phyloP scores from a whole-genome alignment of 2,113 vertebrate genomes.

The Nothobranchius furzeri region DNA sequence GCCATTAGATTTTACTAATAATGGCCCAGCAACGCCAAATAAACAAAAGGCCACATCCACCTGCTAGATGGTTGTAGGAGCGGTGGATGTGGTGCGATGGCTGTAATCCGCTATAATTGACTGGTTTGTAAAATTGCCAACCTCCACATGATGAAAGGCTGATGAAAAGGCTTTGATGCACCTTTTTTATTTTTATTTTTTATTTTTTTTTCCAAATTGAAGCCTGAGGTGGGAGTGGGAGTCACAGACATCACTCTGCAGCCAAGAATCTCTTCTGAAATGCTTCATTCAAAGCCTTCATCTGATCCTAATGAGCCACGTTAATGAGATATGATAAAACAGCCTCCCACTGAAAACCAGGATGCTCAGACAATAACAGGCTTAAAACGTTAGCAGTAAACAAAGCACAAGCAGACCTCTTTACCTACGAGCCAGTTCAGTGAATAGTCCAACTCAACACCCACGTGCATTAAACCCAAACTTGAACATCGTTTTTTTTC shows the following conservation, averaged over 20 bases:
- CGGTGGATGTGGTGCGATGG: conserved; percentile 14
- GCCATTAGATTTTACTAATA: no score
- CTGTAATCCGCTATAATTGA: conserved; percentile 66
- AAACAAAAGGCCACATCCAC: conserved; percentile 7
- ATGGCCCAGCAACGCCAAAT: not conserved
- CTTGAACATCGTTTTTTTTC: not conserved
- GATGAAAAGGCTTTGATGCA: conserved; percentile 68
- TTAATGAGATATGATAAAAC: conserved; percentile 69
- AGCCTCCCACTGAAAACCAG: conserved; percentile 45
- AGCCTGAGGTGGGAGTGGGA: conserved; percentile 35
- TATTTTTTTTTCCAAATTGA: conserved; percentile 28
- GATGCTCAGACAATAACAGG: conserved; percentile 27
- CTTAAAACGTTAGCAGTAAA: conserved; percentile 64
- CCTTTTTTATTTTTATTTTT: conserved; percentile 15
- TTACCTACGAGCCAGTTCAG: conserved; percentile 1
- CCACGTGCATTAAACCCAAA: conserved; percentile 4
- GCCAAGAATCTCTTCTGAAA: conserved; percentile 48
- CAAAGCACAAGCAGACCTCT: conserved; percentile 42
- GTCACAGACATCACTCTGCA: conserved; percentile 50
- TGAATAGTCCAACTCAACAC: conserved; percentile 7
- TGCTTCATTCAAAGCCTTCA: conserved; percentile 32
- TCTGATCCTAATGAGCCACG: conserved; percentile 62
- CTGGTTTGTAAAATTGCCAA: conserved; percentile 65
- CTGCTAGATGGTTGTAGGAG: conserved; percentile 21
- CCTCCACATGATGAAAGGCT: conserved; percentile 72